These are phyloP conservation scores for Microctenopoma lineatum DNA, from an alignment of 2,797 vertebrate species.

Conservation along the genomic window DNA sequence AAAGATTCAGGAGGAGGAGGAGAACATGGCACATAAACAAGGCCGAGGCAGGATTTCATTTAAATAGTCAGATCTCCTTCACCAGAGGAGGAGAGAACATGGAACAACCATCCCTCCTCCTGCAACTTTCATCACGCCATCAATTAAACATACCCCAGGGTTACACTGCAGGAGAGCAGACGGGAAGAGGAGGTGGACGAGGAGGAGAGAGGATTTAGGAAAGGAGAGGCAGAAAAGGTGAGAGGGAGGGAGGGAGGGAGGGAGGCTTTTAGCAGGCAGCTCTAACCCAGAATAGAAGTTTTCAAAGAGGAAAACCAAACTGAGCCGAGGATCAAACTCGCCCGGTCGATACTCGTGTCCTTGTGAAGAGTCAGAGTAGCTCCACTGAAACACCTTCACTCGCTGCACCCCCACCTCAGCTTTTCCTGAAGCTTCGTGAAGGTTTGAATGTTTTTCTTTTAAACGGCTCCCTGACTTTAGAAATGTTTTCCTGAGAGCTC, in stretches of 20 bases:
- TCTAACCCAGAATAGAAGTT: slow-evolving; percentile 69
- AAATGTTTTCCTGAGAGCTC: too few species aligned
- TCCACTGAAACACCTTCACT: background rate
- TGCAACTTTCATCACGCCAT: slow-evolving; percentile 78
- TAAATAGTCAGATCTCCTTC: slow-evolving; percentile 45
- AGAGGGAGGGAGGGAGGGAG: slow-evolving; percentile 6
- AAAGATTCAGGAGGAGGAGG: background rate
- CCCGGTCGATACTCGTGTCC: slow-evolving; percentile 59
- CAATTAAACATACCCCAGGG: slow-evolving; percentile 72
- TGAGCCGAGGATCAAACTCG: slow-evolving; percentile 44
- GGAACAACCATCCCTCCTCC: slow-evolving; percentile 73
- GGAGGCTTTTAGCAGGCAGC: slow-evolving; percentile 55
- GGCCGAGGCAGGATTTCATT: slow-evolving; percentile 12
- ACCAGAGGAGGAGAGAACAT: slow-evolving; percentile 65
- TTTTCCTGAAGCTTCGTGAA: background rate
- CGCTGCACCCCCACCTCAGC: background rate
- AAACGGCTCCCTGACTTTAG: too few species aligned
- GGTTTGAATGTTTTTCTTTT: background rate
- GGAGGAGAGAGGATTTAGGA: slow-evolving; percentile 12
- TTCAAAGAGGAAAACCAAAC: slow-evolving; percentile 59
- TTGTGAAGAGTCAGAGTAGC: slow-evolving; percentile 49
- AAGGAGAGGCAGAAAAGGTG: slow-evolving; percentile 17
- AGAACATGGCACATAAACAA: background rate
- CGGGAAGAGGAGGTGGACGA: background rate
- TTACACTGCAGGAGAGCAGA: slow-evolving; percentile 41